These are phyloP conservation scores for Morinoia aosen DNA, from an alignment of 2,888 invertebrate genomes.

Conservation along the genomic window DNA sequence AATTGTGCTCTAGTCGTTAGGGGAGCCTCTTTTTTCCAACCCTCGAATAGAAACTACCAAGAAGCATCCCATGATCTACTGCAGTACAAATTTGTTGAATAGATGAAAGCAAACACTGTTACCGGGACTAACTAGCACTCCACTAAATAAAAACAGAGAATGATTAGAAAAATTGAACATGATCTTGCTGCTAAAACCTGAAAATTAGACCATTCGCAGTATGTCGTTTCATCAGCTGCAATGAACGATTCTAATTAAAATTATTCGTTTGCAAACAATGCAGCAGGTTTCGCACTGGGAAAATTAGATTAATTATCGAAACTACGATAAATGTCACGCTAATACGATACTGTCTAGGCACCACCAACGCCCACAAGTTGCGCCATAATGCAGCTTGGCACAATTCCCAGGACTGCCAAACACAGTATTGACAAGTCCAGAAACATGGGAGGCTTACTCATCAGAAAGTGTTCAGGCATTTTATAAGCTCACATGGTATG, in stretches of 20 bases:
- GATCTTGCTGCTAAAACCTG: no score
- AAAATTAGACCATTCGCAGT: background rate
- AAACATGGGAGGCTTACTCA: background rate
- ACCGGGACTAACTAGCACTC: no score
- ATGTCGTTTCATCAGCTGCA: background rate
- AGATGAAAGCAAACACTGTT: no score
- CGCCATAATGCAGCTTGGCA: background rate
- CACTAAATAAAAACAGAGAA: no score
- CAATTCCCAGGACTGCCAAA: background rate
- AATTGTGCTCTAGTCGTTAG: background rate
- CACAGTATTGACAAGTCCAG: background rate
- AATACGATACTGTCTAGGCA: no score
- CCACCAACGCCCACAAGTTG: background rate
- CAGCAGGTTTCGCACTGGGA: background rate
- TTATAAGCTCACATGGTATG: no score
- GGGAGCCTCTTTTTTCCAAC: no score
- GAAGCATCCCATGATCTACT: background rate
- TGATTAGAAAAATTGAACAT: no score
- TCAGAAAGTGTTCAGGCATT: background rate
- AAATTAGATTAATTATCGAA: no score
- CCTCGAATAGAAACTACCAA: background rate
- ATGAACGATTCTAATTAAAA: background rate
- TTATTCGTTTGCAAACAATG: background rate
- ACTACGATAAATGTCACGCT: no score
- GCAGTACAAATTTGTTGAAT: no score